phyloP scores from a whole-genome alignment of 2,113 vertebrate genomes.

The Cheirogaleus medius region DNA sequence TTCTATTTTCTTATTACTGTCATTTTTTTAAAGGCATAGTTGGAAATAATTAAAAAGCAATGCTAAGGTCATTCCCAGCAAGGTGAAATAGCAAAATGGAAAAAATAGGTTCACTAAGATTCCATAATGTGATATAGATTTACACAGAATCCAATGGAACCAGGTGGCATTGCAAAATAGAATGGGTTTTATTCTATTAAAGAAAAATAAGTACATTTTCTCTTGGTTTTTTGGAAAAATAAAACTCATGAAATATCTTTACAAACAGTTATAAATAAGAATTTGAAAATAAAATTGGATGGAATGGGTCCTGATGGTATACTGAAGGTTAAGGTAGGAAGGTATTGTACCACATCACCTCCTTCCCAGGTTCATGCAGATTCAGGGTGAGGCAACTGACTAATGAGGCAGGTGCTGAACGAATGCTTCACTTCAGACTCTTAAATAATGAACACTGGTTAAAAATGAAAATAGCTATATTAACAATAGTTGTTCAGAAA shows the following conservation, averaged over 20 bases:
- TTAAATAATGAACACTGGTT: neutral
- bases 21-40: neutral
- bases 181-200: neutral
- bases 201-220: neutral
- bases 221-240: neutral
- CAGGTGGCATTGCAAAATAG: neutral
- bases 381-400: neutral
- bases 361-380: neutral
- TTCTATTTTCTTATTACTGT: neutral
- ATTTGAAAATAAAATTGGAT: neutral
- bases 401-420: neutral
- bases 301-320: neutral
- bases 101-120: neutral
- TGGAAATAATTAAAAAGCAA: neutral
- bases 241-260: neutral
- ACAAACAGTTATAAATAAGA: neutral
- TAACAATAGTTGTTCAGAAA: neutral
- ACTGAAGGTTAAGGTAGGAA: neutral
- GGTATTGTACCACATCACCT: neutral
- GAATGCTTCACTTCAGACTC: neutral
- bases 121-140: neutral
- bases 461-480: neutral
- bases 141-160: neutral
- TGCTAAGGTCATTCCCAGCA: neutral
- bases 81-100: neutral